Base-by-base conservation (phyloP, 2,888 invertebrate genomes). In the Agonum fuliginosum region DNA sequence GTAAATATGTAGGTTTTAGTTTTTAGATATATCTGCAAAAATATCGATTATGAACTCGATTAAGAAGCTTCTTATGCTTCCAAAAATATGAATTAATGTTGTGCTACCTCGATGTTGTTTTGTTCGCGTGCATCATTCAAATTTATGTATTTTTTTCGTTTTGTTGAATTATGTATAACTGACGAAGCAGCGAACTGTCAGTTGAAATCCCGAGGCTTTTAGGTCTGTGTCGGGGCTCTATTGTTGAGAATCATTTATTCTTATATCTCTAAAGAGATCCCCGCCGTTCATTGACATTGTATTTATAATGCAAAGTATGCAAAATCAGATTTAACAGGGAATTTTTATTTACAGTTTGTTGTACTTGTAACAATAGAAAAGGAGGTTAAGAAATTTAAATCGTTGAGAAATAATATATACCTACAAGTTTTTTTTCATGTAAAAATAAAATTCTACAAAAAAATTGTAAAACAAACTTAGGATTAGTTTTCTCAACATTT, bases 91-190 rank as follows among this genome's bases (percentile, higher is more conserved):
- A 54, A 54, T 54, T 54, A 54, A 54, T 54, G 54, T 54, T 54
- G 22, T 20, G 54, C n/a, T 37, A 37, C 37, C 54, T 17, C 27
- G 58, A 30, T 30, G 30, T 10, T 62, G 17, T 30, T 62, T 62
- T 34, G 58, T 46, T 17, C 17, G 46, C 17, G 46, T 34, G 17
- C 58, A 62, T 30, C 30, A 58, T 58, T 58, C 58, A 62, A 62
- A 62, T 62, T 62, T 62, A 62, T 62, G 58, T 62, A 62, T 30
- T 62, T 30, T 46, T 46, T 62, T 62, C 30, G n/a, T 30, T 17
- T 62, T 62, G 58, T 62, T 62, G 58, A 62, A 62, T 62, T 62
- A 62, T 62, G 17, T 62, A 62, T 62, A 34, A 30, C 30, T 10
- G 30, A 62, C 5, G 30, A 17, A 14, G 14, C 30, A 30, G 34